Evolutionary conservation across 2,113 vertebrate genomes (phyloP).

Genomic region (Acrocephalus kingi): DNA sequence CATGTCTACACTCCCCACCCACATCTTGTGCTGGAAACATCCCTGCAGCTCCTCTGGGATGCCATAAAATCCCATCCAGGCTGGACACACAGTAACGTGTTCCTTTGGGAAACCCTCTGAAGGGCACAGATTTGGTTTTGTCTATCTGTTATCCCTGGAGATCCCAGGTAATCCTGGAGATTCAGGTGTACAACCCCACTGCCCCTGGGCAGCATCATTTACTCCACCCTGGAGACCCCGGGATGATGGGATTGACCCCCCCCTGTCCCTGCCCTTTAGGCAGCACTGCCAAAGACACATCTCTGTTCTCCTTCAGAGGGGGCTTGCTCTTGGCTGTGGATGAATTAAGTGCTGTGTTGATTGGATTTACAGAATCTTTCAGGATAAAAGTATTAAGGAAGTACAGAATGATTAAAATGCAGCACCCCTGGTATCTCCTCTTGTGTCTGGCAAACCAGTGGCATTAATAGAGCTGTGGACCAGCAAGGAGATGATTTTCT

Average conservation of each 20-base stretch:
- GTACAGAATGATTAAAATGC: neutral
- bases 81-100: fast-evolving
- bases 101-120: neutral
- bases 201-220: neutral
- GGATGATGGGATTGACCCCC: neutral
- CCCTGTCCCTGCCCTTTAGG: neutral
- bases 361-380: constrained; percentile 21
- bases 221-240: neutral
- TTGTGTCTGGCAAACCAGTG: neutral
- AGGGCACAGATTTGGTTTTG: fast-evolving
- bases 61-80: fast-evolving
- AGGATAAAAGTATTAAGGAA: constrained; percentile 49
- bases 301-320: neutral
- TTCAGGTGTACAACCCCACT: fast-evolving
- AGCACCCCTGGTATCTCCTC: neutral
- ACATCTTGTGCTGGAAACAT: neutral
- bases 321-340: neutral
- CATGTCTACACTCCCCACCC: neutral
- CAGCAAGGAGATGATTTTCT: constrained; percentile 9
- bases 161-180: neutral
- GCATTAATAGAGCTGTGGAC: neutral
- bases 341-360: constrained; percentile 21
- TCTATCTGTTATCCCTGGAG: neutral
- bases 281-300: neutral
- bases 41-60: neutral